Evolutionary conservation across 2,113 vertebrate genomes (phyloP).

Genomic region (Grus americana): DNA sequence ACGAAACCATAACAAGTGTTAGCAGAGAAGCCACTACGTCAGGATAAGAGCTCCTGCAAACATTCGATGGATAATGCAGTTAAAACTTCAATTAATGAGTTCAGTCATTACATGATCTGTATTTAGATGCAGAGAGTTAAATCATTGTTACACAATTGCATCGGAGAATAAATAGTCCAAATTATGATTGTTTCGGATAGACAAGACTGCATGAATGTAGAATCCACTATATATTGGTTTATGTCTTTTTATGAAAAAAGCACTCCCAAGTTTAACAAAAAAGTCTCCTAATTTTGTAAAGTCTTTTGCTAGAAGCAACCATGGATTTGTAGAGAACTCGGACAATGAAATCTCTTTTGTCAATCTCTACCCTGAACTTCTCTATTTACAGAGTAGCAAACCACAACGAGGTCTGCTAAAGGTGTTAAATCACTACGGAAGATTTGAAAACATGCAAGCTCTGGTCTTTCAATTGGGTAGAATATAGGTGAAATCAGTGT

Average conservation of each 20-base stretch:
- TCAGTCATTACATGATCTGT: neutral
- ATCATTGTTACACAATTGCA: neutral
- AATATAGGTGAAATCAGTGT: neutral
- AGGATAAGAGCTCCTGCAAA: neutral
- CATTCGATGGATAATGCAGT: neutral
- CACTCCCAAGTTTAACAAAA: neutral
- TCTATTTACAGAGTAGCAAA: neutral
- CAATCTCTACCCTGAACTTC: neutral
- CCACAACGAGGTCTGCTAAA: neutral
- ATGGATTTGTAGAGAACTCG: neutral
- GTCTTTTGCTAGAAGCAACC: neutral
- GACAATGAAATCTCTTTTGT: neutral
- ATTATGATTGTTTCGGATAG: neutral
- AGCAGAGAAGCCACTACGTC: neutral
- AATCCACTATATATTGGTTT: neutral
- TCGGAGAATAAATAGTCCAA: neutral
- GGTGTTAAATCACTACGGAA: neutral
- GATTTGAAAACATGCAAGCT: neutral
- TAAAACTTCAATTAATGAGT: slow-evolving; percentile 5
- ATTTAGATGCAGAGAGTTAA: neutral
- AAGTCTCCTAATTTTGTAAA: neutral
- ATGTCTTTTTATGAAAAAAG: neutral
- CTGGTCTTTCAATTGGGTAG: neutral
- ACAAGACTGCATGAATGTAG: neutral
- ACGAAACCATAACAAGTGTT: slow-evolving; percentile 25